A percentile compares a stretch with the other conserved stretches of the same genome.
Conservation (phyloP, 2,888 invertebrate genomes). For the Scaptomyza caliginosa region DNA sequence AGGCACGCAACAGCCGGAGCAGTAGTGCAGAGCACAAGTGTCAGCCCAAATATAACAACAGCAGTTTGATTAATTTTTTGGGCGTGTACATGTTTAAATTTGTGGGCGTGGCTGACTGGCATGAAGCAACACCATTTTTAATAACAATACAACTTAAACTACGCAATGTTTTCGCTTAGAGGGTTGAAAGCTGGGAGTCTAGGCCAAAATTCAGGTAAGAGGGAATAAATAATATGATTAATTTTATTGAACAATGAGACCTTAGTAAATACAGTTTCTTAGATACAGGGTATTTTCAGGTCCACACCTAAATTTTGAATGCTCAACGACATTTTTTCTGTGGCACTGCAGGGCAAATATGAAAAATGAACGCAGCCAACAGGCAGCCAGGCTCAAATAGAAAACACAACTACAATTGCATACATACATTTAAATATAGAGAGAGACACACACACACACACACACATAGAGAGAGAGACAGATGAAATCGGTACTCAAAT, state of each 20-base stretch:
- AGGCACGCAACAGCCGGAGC: conserved; percentile 36
- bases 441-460: conserved; percentile 14
- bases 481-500: conserved; percentile 53
- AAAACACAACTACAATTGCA: conserved; percentile 37
- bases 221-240: not conserved
- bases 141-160: conserved; percentile 23
- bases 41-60: conserved; percentile 61
- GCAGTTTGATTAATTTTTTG: conserved; percentile 76
- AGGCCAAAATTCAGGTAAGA: not conserved
- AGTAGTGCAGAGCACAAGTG: conserved; percentile 2
- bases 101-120: conserved; percentile 66
- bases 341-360: conserved; percentile 22
- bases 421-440: conserved; percentile 42
- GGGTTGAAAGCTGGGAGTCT: not conserved
- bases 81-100: conserved; percentile 67
- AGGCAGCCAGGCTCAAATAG: conserved; percentile 5
- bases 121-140: conserved; percentile 70
- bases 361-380: conserved; percentile 25
- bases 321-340: not conserved
- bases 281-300: conserved; percentile 8
- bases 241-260: no score
- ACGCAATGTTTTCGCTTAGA: not conserved
- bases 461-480: conserved; percentile 21
- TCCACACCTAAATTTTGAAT: no score
- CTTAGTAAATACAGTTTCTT: not conserved